Percentiles rank a stretch among this genome's conserved stretches.
These are phyloP conservation scores for Aricia agestis DNA, from an alignment of 1,140 invertebrate genomes.

Conservation along the genomic window DNA sequence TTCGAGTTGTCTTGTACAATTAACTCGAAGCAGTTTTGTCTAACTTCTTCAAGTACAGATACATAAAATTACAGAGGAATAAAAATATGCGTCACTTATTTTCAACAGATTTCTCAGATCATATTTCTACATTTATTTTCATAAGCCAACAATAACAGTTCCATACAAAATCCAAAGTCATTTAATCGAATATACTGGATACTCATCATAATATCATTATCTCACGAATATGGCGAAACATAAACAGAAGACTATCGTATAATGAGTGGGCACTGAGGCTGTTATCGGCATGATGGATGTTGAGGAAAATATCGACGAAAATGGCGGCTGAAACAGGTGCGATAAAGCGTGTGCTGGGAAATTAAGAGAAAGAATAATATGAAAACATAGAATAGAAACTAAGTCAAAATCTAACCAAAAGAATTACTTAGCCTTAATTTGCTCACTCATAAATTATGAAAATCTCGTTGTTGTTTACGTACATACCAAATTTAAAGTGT, in stretches of 20 bases:
- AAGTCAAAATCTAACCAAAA: too few species aligned
- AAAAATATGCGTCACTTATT: too few species aligned
- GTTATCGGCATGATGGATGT: slow-evolving; percentile 52
- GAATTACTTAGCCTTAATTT: too few species aligned
- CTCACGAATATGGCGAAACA: background rate
- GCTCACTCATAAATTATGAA: too few species aligned
- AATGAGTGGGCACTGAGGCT: background rate
- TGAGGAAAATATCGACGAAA: slow-evolving; percentile 36
- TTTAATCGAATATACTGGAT: background rate
- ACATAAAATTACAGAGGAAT: too few species aligned
- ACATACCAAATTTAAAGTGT: too few species aligned
- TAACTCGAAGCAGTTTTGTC: too few species aligned
- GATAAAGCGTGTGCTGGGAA: background rate
- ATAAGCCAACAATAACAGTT: background rate
- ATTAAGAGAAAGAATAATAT: background rate
- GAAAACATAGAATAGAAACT: background rate
- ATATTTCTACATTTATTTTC: too few species aligned
- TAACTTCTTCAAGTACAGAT: too few species aligned
- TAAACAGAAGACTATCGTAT: slow-evolving; percentile 3
- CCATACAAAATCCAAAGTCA: background rate
- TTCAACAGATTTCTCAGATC: too few species aligned
- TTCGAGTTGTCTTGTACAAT: too few species aligned
- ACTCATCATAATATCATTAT: background rate
- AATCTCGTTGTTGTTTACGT: too few species aligned
- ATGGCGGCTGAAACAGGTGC: background rate